Evolutionary conservation across 2,113 vertebrate species (phyloP).

Genomic region (Calonectris borealis): DNA sequence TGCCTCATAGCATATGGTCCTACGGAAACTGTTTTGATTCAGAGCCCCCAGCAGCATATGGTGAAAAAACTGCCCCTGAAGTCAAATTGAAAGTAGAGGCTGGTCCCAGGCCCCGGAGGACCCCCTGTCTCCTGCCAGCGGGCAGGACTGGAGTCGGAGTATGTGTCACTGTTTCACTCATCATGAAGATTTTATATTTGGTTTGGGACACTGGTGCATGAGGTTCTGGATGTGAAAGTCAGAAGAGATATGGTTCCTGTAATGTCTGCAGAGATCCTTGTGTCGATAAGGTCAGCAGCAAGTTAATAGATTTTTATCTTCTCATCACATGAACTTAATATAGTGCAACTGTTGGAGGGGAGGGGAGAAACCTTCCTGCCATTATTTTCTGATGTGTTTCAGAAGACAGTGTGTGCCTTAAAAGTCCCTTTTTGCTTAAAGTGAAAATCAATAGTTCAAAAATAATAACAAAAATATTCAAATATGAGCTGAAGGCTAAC

Average conservation of each 20-base stretch:
- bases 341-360: slow-evolving; percentile 73
- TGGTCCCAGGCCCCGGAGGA: slow-evolving; percentile 71
- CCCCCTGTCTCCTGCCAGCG: slow-evolving; percentile 47
- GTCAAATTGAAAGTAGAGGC: slow-evolving; percentile 78
- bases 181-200: slow-evolving; percentile 82
- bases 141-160: slow-evolving; percentile 53
- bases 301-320: slow-evolving; percentile 99
- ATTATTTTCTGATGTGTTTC: slow-evolving; percentile 51
- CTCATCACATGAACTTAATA: slow-evolving; percentile 84
- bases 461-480: slow-evolving; percentile 42
- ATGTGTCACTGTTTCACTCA: slow-evolving; percentile 80
- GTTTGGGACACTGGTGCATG: slow-evolving; percentile 76
- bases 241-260: slow-evolving; percentile 84
- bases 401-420: slow-evolving; percentile 18
- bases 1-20: slow-evolving; percentile 79
- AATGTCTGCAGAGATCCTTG: slow-evolving; percentile 82
- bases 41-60: slow-evolving; percentile 80
- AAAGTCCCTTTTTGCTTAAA: slow-evolving; percentile 18
- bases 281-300: slow-evolving; percentile 92
- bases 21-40: slow-evolving; percentile 77
- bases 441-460: background rate
- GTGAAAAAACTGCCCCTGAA: slow-evolving; percentile 70
- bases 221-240: slow-evolving; percentile 84
- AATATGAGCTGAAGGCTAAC: background rate
- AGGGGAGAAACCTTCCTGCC: slow-evolving; percentile 53